Percentiles rank a stretch among this genome's conserved stretches.
These are phyloP conservation scores for Gobiocypris rarus DNA, from an alignment of 2,113 vertebrate species.

Conservation along the genomic window DNA sequence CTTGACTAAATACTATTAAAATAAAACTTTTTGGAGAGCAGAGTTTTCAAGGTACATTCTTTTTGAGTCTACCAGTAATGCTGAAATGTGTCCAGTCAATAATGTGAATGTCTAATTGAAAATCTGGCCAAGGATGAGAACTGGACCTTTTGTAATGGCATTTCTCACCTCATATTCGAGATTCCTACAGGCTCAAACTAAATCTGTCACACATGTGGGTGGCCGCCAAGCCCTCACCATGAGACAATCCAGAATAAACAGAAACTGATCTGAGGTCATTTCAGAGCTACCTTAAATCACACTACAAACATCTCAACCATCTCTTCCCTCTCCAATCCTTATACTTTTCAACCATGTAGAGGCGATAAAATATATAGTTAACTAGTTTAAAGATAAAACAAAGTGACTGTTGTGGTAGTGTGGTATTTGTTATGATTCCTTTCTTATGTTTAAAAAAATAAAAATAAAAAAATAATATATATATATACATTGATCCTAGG, in stretches of 20 bases:
- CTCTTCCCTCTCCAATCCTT: not conserved
- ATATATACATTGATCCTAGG: not conserved
- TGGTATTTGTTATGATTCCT: not conserved
- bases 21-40: not conserved
- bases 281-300: conserved; percentile 48
- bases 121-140: not conserved
- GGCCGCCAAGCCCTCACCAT: conserved; percentile 30
- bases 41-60: not conserved
- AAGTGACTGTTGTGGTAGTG: not conserved
- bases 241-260: conserved; percentile 41
- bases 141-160: not conserved
- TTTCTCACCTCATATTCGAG: not conserved
- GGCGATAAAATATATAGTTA: conserved; percentile 9
- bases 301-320: not conserved
- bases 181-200: conserved; percentile 34
- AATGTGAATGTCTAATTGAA: not conserved
- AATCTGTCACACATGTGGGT: conserved; percentile 40
- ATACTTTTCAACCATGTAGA: not conserved
- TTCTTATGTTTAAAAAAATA: not conserved
- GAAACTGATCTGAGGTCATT: conserved; percentile 37
- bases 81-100: not conserved
- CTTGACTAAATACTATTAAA: not conserved
- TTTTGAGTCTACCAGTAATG: not conserved
- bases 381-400: not conserved
- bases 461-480: no score